Conservation (phyloP, 2,113 vertebrate genomes). For the Eulemur macaco region DNA sequence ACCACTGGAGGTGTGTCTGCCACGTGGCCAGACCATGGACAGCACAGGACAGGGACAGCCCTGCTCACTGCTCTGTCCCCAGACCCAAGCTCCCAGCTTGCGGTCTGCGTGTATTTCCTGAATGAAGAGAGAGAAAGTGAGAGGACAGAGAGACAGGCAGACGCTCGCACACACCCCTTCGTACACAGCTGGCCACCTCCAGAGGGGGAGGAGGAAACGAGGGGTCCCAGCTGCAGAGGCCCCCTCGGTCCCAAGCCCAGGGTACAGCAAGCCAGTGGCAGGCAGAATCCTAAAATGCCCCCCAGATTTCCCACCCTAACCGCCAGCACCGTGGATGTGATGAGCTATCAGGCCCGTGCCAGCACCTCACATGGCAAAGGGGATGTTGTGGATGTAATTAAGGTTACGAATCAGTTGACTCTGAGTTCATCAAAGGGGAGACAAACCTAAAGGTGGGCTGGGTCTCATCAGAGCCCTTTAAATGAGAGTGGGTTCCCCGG, state of each 20-base stretch:
- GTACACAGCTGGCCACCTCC: neutral
- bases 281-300: neutral
- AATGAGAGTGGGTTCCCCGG: neutral
- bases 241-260: neutral
- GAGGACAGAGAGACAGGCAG: neutral
- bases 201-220: neutral
- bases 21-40: no score
- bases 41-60: no score
- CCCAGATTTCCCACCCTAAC: neutral
- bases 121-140: neutral
- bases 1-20: no score
- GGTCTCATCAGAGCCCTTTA: no score
- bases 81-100: no score
- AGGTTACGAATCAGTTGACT: neutral
- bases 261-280: neutral
- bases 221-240: accelerated
- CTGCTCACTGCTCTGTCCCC: neutral
- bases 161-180: neutral
- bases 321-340: neutral
- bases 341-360: accelerated
- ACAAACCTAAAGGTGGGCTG: no score
- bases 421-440: neutral
- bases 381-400: neutral
- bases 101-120: neutral
- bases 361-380: neutral